phyloP scores from a whole-genome alignment of 2,113 vertebrate species.

The Alaudala cheleensis region DNA sequence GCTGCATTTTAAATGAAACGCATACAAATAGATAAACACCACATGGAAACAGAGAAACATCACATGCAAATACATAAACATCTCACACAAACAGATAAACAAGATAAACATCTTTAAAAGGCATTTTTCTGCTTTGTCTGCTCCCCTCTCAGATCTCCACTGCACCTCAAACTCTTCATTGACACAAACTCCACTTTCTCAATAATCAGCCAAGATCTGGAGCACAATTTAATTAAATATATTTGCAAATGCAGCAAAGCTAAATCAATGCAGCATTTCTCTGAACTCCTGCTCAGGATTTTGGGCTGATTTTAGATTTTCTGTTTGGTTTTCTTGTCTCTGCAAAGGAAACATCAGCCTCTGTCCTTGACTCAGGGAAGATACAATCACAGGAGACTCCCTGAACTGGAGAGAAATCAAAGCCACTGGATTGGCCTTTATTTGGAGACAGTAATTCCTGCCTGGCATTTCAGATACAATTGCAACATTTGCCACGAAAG shows the following conservation, averaged over 20 bases:
- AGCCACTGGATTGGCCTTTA: not conserved
- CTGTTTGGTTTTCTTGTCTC: not conserved
- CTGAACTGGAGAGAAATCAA: not conserved
- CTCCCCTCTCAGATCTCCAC: not conserved
- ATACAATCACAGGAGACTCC: conserved; percentile 19
- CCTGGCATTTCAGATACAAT: not conserved
- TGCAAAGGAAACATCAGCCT: conserved; percentile 3
- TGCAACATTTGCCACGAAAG: conserved; percentile 33
- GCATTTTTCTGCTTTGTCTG: not conserved
- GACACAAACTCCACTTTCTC: not conserved
- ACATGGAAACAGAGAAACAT: not conserved
- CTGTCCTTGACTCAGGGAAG: conserved; percentile 38
- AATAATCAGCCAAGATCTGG: not conserved
- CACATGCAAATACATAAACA: too few species aligned
- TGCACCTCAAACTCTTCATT: not conserved
- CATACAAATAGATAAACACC: not conserved
- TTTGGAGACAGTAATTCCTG: not conserved
- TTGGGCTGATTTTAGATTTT: not conserved
- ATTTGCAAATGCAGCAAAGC: not conserved
- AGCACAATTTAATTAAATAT: not conserved
- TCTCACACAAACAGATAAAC: not conserved
- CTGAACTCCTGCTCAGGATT: not conserved
- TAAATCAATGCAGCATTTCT: not conserved
- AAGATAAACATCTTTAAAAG: not conserved
- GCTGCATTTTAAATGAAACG: not conserved